Evolutionary conservation across 2,797 vertebrate genomes (phyloP), one percentile per base, ranked within the genome.

Genomic region (Anguilla obscura): DNA sequence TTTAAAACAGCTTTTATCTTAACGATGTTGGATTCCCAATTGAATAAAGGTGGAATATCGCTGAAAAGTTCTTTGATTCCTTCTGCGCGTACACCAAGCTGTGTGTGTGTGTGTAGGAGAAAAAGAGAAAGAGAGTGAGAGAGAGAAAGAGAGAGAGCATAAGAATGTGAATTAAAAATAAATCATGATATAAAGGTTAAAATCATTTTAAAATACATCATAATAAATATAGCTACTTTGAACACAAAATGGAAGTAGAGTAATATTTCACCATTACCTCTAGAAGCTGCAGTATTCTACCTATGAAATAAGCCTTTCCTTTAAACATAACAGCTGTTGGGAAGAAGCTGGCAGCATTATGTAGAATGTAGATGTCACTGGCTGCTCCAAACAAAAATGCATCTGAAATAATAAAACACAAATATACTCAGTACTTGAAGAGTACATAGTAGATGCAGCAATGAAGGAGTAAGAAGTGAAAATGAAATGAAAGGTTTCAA

Each of bases 51-150:
- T 7, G 94, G 93, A 89, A 0, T 85, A 30, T 90, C 87, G 33
- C 76, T 83, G 66, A 98, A 91, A 86, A 97, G 60, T 0, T 97
- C 94, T 86, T 94, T 95, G 2, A 98, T 89, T 85, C 96, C 96
- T 58, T 97, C 97, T 87, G 91, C 91, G 0, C 90, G 94, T 76
- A 98, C 21, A 76, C 97, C 97, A 80, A 94, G 18, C 97, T 98
- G 90, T 16, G 87, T 21, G 30, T 24, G 33, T 10, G 40, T 6
- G 40, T 21, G 40, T 3, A 1, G 6, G 45, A 83, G 80, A 48
- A 76, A 88, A 6, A 50, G 1, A 87, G 33, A 87, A 4, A 69
- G 27, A 45, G 36, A 16, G 33, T 0, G n/a, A 40, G 56, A 85
- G 4, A 88, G 18, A 48, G 80, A 88, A 6, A 50, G 1, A 87